Conservation (phyloP, 2,113 vertebrate species). For the mouse (Mus musculus) region GRCm39 chr3:157980001-157980500, state of each 20-base stretch:
- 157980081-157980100: neutral
- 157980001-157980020: neutral
- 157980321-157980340: neutral
- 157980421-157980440: conserved; percentile 32
- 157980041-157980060: neutral
- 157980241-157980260: neutral
- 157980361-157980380: neutral
- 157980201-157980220: neutral
- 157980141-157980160: neutral
- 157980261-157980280: neutral
- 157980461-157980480: neutral
- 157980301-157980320: neutral
- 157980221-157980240: neutral
- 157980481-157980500: neutral
- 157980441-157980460: neutral
- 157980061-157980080: neutral
- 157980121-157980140: neutral
- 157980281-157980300: neutral
- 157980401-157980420: conserved; percentile 26
- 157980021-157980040: neutral
- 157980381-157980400: neutral
- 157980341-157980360: conserved; percentile 1
- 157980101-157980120: neutral
- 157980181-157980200: neutral
- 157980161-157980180: neutral